Evolutionary conservation across 2,113 vertebrate genomes (phyloP).

Genomic region (Alexandromys fortis): DNA sequence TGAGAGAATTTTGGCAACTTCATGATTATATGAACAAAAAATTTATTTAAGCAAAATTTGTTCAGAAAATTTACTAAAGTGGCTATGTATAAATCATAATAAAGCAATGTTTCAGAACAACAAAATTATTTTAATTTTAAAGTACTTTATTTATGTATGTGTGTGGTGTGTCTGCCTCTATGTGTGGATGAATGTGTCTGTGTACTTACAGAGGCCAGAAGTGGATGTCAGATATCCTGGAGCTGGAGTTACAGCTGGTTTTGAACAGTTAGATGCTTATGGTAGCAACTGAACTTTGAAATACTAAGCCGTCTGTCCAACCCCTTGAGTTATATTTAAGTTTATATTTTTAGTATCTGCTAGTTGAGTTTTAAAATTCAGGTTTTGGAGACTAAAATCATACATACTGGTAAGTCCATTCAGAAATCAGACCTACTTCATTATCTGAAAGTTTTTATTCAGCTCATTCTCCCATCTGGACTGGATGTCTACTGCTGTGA

Average conservation of each 20-base stretch:
- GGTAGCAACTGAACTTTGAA: not conserved
- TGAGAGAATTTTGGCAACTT: not conserved
- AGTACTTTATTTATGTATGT: not conserved
- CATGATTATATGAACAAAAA: not conserved
- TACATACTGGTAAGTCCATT: not conserved
- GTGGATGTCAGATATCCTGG: not conserved
- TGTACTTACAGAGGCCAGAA: not conserved
- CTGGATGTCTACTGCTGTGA: not conserved
- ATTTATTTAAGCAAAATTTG: too few species aligned
- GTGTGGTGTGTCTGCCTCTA: not conserved
- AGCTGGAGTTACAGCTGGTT: not conserved
- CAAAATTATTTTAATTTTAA: not conserved
- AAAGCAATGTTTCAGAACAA: not conserved
- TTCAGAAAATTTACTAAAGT: not conserved
- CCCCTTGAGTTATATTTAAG: not conserved
- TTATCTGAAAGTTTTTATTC: not conserved
- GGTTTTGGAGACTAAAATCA: not conserved
- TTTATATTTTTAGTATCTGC: not conserved
- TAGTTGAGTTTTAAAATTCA: not conserved
- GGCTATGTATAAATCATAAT: not conserved
- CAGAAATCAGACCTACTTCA: not conserved
- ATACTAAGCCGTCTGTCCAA: not conserved
- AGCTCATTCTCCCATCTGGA: not conserved
- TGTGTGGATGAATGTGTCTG: not conserved
- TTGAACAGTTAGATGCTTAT: not conserved